These are phyloP conservation scores for Pelobates cultripes DNA, from an alignment of 2,797 vertebrate genomes.

Conservation along the genomic window DNA sequence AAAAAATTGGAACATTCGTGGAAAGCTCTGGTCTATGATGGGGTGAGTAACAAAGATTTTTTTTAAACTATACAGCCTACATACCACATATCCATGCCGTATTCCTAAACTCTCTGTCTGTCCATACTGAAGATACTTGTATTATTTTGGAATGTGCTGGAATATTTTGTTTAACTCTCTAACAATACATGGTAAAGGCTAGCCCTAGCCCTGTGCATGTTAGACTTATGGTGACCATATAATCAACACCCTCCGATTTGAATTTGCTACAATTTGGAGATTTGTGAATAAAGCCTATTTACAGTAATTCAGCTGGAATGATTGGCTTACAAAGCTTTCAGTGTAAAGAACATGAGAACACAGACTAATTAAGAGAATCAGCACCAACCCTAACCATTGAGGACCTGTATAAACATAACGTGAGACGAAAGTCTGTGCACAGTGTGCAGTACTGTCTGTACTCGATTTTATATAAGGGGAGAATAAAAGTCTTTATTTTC, in stretches of 20 bases:
- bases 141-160: no score
- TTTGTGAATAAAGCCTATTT: background rate
- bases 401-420: no score
- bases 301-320: background rate
- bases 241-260: no score
- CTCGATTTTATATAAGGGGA: background rate
- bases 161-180: no score
- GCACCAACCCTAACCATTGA: background rate
- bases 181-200: no score
- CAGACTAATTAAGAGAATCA: background rate
- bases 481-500: background rate
- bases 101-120: no score
- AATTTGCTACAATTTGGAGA: no score
- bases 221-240: no score
- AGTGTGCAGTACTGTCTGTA: background rate
- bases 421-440: background rate
- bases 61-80: background rate
- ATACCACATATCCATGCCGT: no score
- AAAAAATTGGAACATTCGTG: conserved; percentile 98
- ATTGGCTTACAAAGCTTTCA: background rate
- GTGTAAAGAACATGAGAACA: background rate
- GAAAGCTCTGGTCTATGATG: conserved; percentile 97
- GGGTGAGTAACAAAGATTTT: conserved; percentile 77
- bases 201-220: no score
- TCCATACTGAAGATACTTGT: no score